Percentiles rank a stretch among this genome's conserved stretches.
phyloP scores from a whole-genome alignment of 1,140 invertebrate genomes.

The Oppia nitens region DNA sequence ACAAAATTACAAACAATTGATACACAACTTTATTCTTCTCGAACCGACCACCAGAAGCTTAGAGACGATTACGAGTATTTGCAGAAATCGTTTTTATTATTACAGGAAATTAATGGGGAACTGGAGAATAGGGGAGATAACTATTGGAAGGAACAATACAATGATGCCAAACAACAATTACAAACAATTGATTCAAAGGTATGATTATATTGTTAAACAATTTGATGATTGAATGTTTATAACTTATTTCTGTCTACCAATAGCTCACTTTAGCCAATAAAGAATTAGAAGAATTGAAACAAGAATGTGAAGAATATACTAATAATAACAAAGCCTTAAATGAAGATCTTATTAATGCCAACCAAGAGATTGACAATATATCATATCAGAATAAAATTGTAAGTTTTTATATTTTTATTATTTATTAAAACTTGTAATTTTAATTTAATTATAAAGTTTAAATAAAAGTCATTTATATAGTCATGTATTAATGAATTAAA shows the following conservation, averaged over 20 bases:
- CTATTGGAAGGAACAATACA: neutral
- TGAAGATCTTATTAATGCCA: neutral
- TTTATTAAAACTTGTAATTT: no score
- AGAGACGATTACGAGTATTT: neutral
- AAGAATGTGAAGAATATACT: neutral
- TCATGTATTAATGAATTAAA: no score
- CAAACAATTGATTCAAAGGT: neutral
- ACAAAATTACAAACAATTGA: neutral
- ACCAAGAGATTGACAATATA: neutral
- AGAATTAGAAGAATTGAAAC: neutral
- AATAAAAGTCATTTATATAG: no score
- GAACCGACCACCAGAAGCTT: neutral
- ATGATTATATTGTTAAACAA: neutral
- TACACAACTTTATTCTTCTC: neutral
- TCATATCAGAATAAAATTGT: slow-evolving; percentile 7
- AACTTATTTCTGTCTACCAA: neutral
- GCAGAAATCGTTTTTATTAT: neutral
- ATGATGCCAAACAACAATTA: neutral
- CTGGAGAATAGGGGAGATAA: neutral
- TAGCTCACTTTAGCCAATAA: neutral
- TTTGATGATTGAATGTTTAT: neutral
- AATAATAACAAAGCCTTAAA: neutral
- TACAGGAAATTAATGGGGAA: neutral
- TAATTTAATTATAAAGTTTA: no score
- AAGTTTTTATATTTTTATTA: neutral